phyloP scores from a whole-genome alignment of 2,113 vertebrate genomes.

The Pygoscelis antarcticus region DNA sequence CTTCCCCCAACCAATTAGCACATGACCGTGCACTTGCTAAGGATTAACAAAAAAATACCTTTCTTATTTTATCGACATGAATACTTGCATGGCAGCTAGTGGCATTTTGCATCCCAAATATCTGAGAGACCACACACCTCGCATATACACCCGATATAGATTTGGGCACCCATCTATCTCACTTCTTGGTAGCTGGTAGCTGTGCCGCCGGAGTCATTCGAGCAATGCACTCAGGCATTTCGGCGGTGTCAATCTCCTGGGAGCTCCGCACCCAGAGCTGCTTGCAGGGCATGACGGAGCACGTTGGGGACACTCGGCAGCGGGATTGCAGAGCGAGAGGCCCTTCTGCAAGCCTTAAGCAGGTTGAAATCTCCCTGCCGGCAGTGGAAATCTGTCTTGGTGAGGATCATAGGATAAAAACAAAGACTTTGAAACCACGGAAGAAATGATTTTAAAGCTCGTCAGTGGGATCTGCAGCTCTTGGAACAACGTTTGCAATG shows the following conservation, averaged over 20 bases:
- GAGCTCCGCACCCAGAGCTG: background rate
- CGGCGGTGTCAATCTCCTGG: background rate
- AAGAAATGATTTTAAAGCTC: background rate
- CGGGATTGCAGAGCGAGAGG: background rate
- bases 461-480: background rate
- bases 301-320: background rate
- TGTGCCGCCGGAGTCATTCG: background rate
- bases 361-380: background rate
- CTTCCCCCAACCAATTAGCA: background rate
- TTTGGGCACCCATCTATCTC: background rate
- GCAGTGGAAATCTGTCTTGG: background rate
- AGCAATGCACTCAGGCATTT: background rate
- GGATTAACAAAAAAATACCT: background rate
- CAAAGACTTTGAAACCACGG: background rate
- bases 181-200: background rate
- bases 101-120: background rate
- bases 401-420: background rate
- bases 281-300: background rate
- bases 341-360: background rate
- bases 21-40: background rate
- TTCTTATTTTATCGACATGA: background rate
- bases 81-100: background rate
- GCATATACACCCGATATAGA: accelerated
- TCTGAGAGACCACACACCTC: slow-evolving; percentile 13
- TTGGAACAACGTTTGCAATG: background rate